These are phyloP conservation scores for Netelia virgata DNA, from an alignment of 2,888 invertebrate genomes.

Conservation along the genomic window DNA sequence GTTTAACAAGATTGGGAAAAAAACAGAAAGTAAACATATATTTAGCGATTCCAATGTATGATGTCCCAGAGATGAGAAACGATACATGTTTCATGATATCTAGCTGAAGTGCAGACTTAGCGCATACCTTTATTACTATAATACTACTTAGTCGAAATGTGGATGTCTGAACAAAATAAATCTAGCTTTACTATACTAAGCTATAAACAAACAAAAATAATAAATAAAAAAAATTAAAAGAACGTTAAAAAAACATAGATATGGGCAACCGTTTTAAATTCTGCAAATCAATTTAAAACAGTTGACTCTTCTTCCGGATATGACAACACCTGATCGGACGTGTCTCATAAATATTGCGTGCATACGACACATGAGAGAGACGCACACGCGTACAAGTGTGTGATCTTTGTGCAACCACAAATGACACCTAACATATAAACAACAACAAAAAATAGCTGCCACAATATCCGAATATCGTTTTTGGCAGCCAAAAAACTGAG, in stretches of 20 bases:
- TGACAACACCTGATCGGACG: conserved; percentile 84
- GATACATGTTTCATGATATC: conserved; percentile 85
- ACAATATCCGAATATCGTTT: conserved; percentile 82
- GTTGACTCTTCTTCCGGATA: conserved; percentile 82
- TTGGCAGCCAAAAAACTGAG: conserved; percentile 84
- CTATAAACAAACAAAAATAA: conserved; percentile 81
- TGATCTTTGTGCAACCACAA: conserved; percentile 76
- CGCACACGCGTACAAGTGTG: conserved; percentile 21
- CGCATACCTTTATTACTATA: conserved; percentile 85
- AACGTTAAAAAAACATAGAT: conserved; percentile 65
- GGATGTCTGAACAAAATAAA: conserved; percentile 85
- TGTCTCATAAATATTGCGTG: conserved; percentile 82
- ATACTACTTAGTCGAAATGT: conserved; percentile 85
- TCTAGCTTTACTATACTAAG: conserved; percentile 85
- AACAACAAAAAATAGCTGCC: conserved; percentile 75
- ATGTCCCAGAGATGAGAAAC: conserved; percentile 84
- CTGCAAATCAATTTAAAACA: conserved; percentile 69
- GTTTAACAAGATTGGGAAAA: conserved; percentile 79
- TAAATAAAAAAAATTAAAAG: conserved; percentile 70
- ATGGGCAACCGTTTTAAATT: conserved; percentile 79
- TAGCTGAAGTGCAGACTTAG: conserved; percentile 85
- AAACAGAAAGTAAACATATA: conserved; percentile 80
- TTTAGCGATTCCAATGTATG: conserved; percentile 85
- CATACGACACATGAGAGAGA: conserved; percentile 76
- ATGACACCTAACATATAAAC: conserved; percentile 80